phyloP scores from a whole-genome alignment of 2,797 vertebrate genomes.

The Ispidina lecontei region DNA sequence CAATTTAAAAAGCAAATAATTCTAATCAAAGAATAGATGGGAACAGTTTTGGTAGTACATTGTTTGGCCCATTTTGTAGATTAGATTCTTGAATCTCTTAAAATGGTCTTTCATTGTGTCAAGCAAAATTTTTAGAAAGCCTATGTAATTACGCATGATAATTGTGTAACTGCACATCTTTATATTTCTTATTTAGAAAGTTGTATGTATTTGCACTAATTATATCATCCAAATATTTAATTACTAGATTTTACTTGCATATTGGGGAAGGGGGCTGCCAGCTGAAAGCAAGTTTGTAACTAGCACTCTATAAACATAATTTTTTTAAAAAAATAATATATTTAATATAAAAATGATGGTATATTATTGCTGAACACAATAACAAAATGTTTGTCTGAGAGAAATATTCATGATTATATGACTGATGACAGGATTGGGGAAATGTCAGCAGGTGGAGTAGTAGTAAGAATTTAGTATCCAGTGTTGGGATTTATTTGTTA shows the following conservation, averaged over 20 bases:
- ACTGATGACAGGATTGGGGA: neutral
- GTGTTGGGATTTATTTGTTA: neutral
- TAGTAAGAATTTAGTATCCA: neutral
- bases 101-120: neutral
- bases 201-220: constrained; percentile 65
- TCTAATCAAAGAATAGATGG: neutral
- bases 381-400: neutral
- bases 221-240: constrained; percentile 53
- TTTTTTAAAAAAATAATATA: neutral
- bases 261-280: neutral
- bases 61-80: neutral
- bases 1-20: neutral
- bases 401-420: neutral
- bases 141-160: constrained; percentile 52
- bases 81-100: neutral
- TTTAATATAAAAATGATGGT: neutral
- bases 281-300: neutral
- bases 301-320: neutral
- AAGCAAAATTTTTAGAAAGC: constrained; percentile 24
- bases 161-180: constrained; percentile 58
- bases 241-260: constrained; percentile 47
- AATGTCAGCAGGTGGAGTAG: neutral
- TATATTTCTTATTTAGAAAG: constrained; percentile 34
- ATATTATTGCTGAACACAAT: neutral
- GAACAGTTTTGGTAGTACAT: neutral